phyloP scores from a whole-genome alignment of 64 coral and sea anemone genomes.

The Acropora tenuis region DNA sequence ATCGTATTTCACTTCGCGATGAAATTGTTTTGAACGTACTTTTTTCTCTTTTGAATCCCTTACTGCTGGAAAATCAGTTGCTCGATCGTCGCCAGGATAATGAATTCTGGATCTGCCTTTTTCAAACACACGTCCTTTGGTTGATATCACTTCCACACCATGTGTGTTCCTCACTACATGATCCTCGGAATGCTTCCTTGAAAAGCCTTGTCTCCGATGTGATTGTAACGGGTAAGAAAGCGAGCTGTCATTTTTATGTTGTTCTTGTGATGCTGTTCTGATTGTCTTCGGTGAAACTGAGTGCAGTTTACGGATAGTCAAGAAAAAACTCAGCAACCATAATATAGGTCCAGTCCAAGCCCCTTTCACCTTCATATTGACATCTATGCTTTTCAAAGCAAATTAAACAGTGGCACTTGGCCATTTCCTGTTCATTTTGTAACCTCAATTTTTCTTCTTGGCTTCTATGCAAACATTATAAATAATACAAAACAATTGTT shows the following conservation, averaged over 20 bases:
- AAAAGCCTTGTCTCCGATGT: slow-evolving; percentile 7
- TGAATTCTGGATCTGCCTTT: background rate
- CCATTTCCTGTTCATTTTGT: slow-evolving; percentile 10
- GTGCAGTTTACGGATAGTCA: background rate
- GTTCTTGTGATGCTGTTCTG: background rate
- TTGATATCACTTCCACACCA: background rate
- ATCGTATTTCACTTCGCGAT: background rate
- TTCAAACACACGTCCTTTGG: background rate
- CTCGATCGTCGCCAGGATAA: background rate
- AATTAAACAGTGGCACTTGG: background rate
- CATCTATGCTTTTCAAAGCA: background rate
- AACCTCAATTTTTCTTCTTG: background rate
- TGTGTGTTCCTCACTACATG: background rate
- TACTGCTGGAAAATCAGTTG: background rate
- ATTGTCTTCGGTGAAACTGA: too few relatives aligned
- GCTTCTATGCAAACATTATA: background rate
- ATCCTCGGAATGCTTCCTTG: background rate
- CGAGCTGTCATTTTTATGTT: background rate
- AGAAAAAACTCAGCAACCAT: background rate
- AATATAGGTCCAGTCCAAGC: background rate
- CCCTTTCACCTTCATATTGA: background rate
- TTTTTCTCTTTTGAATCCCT: background rate
- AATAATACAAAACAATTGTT: slow-evolving; percentile 43
- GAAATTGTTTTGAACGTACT: background rate
- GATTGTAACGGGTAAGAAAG: background rate